A percentile compares a stretch with the other conserved stretches of the same genome.
These are phyloP conservation scores for Cryptus viduatorius DNA, from an alignment of 2,888 invertebrate species.

Conservation along the genomic window DNA sequence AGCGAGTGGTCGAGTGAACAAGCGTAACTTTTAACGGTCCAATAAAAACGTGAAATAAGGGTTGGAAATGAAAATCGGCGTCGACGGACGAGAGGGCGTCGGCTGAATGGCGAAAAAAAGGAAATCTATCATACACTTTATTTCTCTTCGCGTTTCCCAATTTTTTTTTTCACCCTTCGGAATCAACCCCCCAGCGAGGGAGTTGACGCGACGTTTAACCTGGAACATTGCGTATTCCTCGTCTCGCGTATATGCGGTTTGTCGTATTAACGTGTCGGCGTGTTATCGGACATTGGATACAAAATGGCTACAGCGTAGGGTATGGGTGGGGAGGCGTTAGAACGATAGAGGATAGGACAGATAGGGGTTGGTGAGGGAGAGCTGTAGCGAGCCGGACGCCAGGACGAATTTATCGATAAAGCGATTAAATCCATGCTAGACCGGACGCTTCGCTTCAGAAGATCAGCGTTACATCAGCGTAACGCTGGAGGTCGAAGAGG, in stretches of 20 bases:
- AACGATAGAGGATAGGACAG: constrained; percentile 20
- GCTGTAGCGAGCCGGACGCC: constrained; percentile 24
- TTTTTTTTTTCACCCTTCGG: constrained; percentile 18
- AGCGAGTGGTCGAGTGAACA: constrained; percentile 62
- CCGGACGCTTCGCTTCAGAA: constrained; percentile 56
- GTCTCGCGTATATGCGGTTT: constrained; percentile 54
- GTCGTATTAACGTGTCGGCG: constrained; percentile 56
- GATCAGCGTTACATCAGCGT: constrained; percentile 62
- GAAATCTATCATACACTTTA: constrained; percentile 34
- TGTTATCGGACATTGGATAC: constrained; percentile 63
- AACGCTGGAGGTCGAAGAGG: constrained; percentile 31
- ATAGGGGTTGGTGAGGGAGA: constrained; percentile 27
- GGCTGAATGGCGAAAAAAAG: constrained; percentile 21
- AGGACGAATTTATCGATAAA: constrained; percentile 70
- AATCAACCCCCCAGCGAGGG: neutral
- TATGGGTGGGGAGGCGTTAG: neutral
- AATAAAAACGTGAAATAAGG: constrained; percentile 76
- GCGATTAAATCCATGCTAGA: constrained; percentile 66
- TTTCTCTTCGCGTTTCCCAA: constrained; percentile 13
- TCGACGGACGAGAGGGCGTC: constrained; percentile 51
- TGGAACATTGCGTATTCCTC: constrained; percentile 17
- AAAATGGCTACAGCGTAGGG: constrained; percentile 50
- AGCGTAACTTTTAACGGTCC: constrained; percentile 80
- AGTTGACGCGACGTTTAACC: constrained; percentile 29
- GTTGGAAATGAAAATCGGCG: constrained; percentile 79